Evolutionary conservation across 2,113 vertebrate genomes (phyloP), one percentile per base, ranked within the genome.

Genomic region (Willisornis vidua): DNA sequence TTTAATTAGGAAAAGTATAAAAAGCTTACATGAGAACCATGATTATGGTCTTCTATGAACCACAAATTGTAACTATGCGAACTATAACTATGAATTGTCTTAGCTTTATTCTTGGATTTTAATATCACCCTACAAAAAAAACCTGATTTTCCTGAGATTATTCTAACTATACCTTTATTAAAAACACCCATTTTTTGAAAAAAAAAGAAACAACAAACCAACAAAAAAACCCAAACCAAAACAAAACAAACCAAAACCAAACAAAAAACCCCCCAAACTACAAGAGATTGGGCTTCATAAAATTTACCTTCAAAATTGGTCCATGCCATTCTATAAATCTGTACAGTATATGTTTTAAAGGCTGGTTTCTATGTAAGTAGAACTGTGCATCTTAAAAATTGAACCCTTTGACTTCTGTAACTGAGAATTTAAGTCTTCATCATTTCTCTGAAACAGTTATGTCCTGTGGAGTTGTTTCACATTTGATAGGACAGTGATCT

Each of bases 1-100:
- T 93, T 93, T 89, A 91, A 90, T 93, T 52, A 89, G 77, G 71
- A 77, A 93, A 96, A 94, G 94, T 80, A 46, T 43, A 75, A 86
- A 93, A 92, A 78, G n/a, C 65, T 96, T 90, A 84, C 45, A 68
- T 54, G 66, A 85, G 45, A 94, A 19, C 31, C 73, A 90, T 88
- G 71, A 58, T 94, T 94, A 66, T 71, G 49, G 43, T 84, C 71
- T 90, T 83, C 66, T 51, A 35, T 63, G 52, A 79, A 87, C 77
- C 55, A 83, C 57, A 92, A 86, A 4, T 20, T 83, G 26, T 55
- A 95, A 90, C 93, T 97, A 86, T 20, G 14, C 43, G 71, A 90
- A 93, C 52, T 48, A 5, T 41, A 73, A 67, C 35, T 62, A 87
- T 28, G 35, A 66, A 51, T 94, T 90, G 81, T 94, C 81, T 92